A percentile compares a stretch with the other conserved stretches of the same genome.
These are phyloP conservation scores for Lineus longissimus DNA, from an alignment of 1,140 invertebrate genomes.

Conservation along the genomic window DNA sequence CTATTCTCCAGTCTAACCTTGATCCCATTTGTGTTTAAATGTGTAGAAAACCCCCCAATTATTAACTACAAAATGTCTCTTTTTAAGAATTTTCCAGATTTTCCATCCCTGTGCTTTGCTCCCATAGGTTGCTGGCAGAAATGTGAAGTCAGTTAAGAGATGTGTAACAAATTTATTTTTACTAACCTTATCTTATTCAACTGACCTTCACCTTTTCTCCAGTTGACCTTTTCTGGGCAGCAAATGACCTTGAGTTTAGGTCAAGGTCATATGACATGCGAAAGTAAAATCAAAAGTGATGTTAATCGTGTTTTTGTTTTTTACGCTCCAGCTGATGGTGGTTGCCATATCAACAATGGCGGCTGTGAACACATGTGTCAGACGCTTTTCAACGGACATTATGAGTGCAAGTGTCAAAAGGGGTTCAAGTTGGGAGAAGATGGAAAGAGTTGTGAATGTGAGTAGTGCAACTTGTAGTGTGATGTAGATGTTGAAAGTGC, in stretches of 20 bases:
- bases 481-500: no score
- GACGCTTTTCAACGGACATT: constrained; percentile 32
- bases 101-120: no score
- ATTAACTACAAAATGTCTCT: no score
- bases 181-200: no score
- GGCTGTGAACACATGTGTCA: constrained; percentile 46
- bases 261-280: no score
- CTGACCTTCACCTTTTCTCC: background rate
- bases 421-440: constrained; percentile 36
- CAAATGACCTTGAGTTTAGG: background rate
- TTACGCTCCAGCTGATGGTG: constrained; percentile 29
- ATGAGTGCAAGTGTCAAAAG: constrained; percentile 37
- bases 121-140: no score
- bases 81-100: no score
- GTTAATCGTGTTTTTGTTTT: constrained; percentile 1
- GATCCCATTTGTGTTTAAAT: no score
- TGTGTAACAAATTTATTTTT: no score
- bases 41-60: no score
- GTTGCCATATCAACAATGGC: constrained; percentile 42
- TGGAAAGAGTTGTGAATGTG: constrained; percentile 40
- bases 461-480: background rate
- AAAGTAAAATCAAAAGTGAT: background rate
- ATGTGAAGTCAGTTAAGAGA: no score
- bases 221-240: background rate
- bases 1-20: no score